Base-by-base conservation (phyloP, 1,140 invertebrate genomes). In the Cephus cinctus region DNA sequence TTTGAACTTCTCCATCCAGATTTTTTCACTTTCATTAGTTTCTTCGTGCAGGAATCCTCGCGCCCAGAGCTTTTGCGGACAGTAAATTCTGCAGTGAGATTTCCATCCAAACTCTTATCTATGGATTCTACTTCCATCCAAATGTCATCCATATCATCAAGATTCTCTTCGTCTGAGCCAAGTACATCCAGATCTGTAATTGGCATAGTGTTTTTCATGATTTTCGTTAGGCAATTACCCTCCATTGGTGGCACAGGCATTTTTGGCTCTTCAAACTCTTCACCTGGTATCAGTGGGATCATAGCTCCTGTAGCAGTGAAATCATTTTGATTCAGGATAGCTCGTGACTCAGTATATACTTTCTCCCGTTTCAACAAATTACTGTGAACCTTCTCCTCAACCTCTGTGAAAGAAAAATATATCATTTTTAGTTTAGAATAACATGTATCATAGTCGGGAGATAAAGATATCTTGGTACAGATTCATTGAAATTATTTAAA, bases 181-280 rank as follows among this genome's bases (percentile, higher is more conserved):
- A 61, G 40, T 16, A 62, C 47, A 38, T 58, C 58, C 4, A 68
- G 18, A 38, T 63, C 57, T 2, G 56, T 59, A 27, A 67, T 61
- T 5, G 67, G 61, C 16, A 59, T 18, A 15, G 60, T 59, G 22
- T 64, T 56, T 34, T 64, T 68, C 2, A 67, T 57, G 2, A 68
- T 53, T 49, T 67, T 67, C 1, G 60, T 63, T 12, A 66, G 46
- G 43, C 54, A 63, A 23, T 67, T 64, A 1, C 52, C 63, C 21
- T 67, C 66, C 52, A 65, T 65, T 5, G 63, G 55, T 6, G 48
- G 44, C 0, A 54, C 53, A 12, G 57, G 56, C 36, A 65, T 61
- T 44, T 48, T 59, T 4, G 59, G 48, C 23, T 65, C 61, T 16
- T 63, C 61, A 8, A 16, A 44, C n/a, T 57, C 49, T 19, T 63